Percentiles rank a stretch among this genome's conserved stretches.
phyloP scores from a whole-genome alignment of 1,140 invertebrate genomes.

The Sitodiplosis mosellana region DNA sequence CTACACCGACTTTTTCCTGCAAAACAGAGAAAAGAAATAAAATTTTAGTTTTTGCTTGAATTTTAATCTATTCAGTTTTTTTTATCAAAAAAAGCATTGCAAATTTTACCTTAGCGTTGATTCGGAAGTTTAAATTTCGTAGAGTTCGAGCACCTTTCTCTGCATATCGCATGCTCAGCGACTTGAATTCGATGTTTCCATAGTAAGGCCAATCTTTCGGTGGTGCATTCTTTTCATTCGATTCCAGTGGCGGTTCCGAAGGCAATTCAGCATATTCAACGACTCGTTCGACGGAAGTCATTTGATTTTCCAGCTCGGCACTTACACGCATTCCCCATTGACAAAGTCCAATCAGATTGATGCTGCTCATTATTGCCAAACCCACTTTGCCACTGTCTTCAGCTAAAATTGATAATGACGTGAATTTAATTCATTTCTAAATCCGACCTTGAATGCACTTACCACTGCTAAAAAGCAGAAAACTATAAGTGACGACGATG shows the following conservation, averaged over 20 bases:
- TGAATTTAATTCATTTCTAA: constrained; percentile 9
- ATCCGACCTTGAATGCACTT: background rate
- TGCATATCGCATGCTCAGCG: constrained; percentile 36
- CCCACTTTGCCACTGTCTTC: constrained; percentile 54
- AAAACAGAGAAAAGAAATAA: too few relatives aligned
- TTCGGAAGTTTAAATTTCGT: constrained; percentile 29
- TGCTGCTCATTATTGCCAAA: constrained; percentile 58
- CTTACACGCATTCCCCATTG: constrained; percentile 79
- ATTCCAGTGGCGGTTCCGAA: constrained; percentile 28
- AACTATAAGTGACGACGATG: constrained; percentile 33
- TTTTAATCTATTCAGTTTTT: background rate
- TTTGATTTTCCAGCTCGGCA: constrained; percentile 67
- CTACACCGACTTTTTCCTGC: constrained; percentile 22
- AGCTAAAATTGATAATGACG: constrained; percentile 29
- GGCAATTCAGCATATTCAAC: constrained; percentile 60
- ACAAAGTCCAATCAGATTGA: constrained; percentile 57
- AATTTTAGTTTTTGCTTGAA: too few relatives aligned
- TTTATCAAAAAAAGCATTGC: background rate
- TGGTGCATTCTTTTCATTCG: constrained; percentile 28
- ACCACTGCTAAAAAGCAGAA: constrained; percentile 20
- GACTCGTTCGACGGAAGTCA: constrained; percentile 75
- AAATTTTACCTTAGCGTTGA: constrained; percentile 4
- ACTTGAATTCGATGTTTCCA: constrained; percentile 42
- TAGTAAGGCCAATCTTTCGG: constrained; percentile 36
- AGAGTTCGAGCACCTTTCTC: constrained; percentile 33